Evolutionary conservation across 2,797 vertebrate genomes (phyloP).

Genomic region (Ceyx erithaca): DNA sequence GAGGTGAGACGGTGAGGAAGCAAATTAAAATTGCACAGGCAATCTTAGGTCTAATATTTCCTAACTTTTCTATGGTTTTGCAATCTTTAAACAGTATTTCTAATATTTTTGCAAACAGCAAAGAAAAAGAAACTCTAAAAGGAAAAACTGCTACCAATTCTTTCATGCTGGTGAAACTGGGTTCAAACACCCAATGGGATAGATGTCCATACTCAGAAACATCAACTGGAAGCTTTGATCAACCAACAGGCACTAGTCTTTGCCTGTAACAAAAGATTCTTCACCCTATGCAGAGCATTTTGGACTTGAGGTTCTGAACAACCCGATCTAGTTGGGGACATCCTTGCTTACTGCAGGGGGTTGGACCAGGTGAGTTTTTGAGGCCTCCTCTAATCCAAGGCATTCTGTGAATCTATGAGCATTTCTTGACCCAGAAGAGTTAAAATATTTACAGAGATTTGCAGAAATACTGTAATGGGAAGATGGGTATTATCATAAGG

Average conservation of each 20-base stretch:
- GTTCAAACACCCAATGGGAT: background rate
- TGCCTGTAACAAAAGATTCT: background rate
- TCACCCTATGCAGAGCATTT: background rate
- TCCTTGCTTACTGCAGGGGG: no score
- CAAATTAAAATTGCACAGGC: background rate
- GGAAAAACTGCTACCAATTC: background rate
- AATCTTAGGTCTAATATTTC: background rate
- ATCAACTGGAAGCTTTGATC: background rate
- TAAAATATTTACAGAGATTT: background rate
- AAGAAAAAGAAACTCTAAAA: background rate
- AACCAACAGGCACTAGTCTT: background rate
- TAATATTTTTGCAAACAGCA: background rate
- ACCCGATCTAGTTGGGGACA: no score
- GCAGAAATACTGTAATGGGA: background rate
- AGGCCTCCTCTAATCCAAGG: no score
- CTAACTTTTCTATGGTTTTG: background rate
- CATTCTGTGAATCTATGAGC: background rate
- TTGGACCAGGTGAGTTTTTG: no score
- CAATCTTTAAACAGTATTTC: background rate
- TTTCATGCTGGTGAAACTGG: background rate
- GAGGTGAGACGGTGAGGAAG: background rate
- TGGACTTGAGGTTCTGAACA: background rate
- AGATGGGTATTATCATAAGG: rapidly evolving
- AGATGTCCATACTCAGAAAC: background rate
- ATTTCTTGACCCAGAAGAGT: background rate